Conservation (phyloP, 2,888 invertebrate genomes). For the Pristionchus arcanus region DNA sequence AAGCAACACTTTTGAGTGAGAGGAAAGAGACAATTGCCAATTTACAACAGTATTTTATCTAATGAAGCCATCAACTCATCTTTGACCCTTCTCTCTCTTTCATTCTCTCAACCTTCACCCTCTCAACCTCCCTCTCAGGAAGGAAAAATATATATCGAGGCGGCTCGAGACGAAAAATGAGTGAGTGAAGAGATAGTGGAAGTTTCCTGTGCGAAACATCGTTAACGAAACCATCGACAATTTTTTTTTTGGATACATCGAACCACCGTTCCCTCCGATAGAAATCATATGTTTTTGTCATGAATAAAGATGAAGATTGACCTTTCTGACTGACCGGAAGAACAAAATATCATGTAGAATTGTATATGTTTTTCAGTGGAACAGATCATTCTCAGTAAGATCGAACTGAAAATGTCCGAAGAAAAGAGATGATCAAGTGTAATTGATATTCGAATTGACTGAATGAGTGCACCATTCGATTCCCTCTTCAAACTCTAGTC, state of each 20-base stretch:
- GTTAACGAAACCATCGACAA: neutral
- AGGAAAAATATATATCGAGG: neutral
- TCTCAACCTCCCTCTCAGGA: neutral
- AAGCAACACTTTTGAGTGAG: conserved; percentile 14
- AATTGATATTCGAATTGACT: neutral
- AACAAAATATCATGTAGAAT: neutral
- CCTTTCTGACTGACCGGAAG: neutral
- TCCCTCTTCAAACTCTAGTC: neutral
- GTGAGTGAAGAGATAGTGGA: neutral
- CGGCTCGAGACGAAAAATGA: neutral
- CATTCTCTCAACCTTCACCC: conserved; percentile 13
- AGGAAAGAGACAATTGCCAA: neutral
- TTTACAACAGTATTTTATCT: conserved; percentile 36
- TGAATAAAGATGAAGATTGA: neutral
- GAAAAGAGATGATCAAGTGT: neutral
- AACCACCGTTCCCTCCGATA: neutral
- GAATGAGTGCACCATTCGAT: conserved; percentile 9
- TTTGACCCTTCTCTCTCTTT: neutral
- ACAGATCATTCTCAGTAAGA: neutral
- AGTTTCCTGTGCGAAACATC: neutral
- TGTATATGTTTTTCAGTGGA: neutral
- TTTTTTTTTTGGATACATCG: neutral
- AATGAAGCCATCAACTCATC: neutral
- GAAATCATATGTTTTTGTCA: neutral
- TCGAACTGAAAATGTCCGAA: neutral